Base-by-base conservation (phyloP, 2,113 vertebrate species). In the Atrichornis clamosus region DNA sequence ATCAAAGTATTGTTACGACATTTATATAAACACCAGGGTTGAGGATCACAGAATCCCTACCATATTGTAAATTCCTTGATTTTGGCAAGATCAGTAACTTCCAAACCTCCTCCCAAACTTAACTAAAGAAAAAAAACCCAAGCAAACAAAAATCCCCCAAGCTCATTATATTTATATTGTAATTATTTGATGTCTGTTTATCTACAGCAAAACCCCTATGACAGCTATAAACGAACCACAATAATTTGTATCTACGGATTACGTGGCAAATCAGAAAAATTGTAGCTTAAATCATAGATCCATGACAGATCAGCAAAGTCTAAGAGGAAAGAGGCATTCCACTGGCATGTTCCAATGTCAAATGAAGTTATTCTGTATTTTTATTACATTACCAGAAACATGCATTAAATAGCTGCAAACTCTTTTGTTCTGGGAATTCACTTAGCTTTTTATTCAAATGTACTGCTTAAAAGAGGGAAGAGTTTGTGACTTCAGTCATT, bases 221-320 rank as follows among this genome's bases (percentile, higher is more conserved):
- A 87, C 75, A 92, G 80, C 64, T 92, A 27, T 65, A 93, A 91
- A 84, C 26, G n/a, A 60, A 22, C 26, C 89, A 47, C 20, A 77
- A 33, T 92, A 79, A 98, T 97, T 97, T 98, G 68, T 97, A 91
- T 93, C 92, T 95, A 96, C 96, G 92, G 97, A 98, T 98, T 97
- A 95, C 13, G 7, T 93, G 95, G 97, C 97, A 97, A 59, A 87
- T 67, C 55, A 93, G 89, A 97, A 97, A 95, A 97, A 96, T 42
- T 75, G 72, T 30, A 52, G 28, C 68, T 97, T 97, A 97, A 98
- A 97, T 98, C 95, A 86, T 26, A 87, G 33, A 62, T 72, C 93
- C 84, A 75, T 5, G 2, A n/a, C 55, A 93, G 89, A 96, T 79
- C 93, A 96, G 97, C 87, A 91, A 95, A 93, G 69, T 32, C 52